Conservation (phyloP, 2,797 vertebrate genomes). For the Phataginus tricuspis region DNA sequence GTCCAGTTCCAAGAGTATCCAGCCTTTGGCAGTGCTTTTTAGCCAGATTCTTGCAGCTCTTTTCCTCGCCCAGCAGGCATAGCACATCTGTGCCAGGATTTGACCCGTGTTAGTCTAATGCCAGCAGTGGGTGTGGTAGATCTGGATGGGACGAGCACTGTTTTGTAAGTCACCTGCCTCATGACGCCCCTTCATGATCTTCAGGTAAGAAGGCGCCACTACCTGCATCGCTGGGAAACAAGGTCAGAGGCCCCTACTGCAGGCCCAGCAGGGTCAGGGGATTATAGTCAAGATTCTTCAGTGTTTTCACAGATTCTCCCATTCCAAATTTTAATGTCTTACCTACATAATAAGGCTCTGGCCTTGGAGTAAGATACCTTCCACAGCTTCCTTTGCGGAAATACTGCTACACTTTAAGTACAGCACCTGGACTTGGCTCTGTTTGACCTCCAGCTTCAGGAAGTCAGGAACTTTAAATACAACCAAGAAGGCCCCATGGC, state of each 20-base stretch:
- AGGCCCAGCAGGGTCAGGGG: neutral
- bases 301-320: neutral
- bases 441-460: neutral
- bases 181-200: neutral
- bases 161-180: neutral
- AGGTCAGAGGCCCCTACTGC: no score
- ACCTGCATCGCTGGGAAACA: neutral
- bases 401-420: neutral
- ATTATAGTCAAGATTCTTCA: neutral
- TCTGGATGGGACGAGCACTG: neutral
- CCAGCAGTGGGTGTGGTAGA: neutral
- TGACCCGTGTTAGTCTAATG: neutral
- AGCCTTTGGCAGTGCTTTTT: neutral
- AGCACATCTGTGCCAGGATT: neutral
- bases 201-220: neutral
- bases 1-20: neutral
- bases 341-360: neutral
- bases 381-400: neutral
- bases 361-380: neutral
- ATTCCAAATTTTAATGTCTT: neutral
- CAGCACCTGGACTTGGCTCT: neutral
- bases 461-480: neutral
- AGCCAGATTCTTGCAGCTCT: neutral
- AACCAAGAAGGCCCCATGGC: neutral
- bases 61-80: neutral